A percentile compares a stretch with the other conserved stretches of the same genome.
Conservation (phyloP, 2,113 vertebrate genomes). For the Suricata suricatta region DNA sequence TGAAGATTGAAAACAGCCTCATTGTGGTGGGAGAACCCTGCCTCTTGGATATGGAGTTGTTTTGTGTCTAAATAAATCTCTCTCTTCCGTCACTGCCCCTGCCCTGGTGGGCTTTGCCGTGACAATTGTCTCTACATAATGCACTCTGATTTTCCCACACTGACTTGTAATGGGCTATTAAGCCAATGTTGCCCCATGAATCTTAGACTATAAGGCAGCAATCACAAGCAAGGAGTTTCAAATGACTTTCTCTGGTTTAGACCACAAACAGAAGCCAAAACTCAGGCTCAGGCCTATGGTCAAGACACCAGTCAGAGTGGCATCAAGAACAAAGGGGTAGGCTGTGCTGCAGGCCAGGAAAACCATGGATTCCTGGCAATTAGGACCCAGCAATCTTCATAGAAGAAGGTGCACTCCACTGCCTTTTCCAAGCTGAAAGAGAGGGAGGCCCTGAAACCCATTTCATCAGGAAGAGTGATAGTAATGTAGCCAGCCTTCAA, state of each 20-base stretch:
- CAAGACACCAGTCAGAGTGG: not conserved
- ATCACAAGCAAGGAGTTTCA: constrained; percentile 57
- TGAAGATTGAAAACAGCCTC: not conserved
- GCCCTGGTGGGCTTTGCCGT: not conserved
- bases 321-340: not conserved
- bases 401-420: not conserved
- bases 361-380: not conserved
- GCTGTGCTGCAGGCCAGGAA: not conserved
- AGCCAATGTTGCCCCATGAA: constrained; percentile 54
- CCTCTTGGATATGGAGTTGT: not conserved
- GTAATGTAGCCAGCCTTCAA: not conserved
- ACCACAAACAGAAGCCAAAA: constrained; percentile 28
- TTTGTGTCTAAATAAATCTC: constrained; percentile 54
- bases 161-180: constrained; percentile 69
- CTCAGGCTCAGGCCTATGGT: not conserved
- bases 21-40: not conserved
- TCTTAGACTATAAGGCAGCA: constrained; percentile 45
- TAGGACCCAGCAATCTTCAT: not conserved
- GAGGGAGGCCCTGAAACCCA: not conserved
- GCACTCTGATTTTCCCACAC: constrained; percentile 61
- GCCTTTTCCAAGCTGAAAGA: not conserved
- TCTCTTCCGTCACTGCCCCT: constrained; percentile 27
- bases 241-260: constrained; percentile 47
- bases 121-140: constrained; percentile 58
- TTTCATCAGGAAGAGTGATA: not conserved